phyloP scores from a whole-genome alignment of 2,888 invertebrate genomes.

The Drosophila borborema region DNA sequence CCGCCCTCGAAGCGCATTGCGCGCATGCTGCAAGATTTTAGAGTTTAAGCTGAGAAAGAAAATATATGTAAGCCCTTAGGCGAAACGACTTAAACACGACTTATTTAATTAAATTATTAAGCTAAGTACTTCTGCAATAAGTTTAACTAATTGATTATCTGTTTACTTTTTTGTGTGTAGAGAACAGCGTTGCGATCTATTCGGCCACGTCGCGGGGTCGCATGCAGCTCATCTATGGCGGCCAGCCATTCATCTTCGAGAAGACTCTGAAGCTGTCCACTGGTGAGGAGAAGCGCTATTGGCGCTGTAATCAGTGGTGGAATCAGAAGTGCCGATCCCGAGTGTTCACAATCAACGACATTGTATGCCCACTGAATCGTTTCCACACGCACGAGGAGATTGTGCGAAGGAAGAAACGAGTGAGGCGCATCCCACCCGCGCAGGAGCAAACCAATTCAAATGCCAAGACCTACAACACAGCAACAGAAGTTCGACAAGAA shows the following conservation, averaged over 20 bases:
- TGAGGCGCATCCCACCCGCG: conserved; percentile 71
- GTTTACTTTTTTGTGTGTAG: conserved; percentile 53
- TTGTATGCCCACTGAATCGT: conserved; percentile 84
- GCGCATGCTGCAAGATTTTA: conserved; percentile 64
- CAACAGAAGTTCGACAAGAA: conserved; percentile 15
- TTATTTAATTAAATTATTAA: conserved; percentile 20
- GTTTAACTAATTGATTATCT: conserved; percentile 44
- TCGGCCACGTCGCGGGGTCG: conserved; percentile 85
- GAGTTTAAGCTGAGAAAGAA: conserved; percentile 31
- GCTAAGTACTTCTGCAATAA: neutral
- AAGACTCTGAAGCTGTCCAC: conserved; percentile 82
- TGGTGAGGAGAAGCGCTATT: conserved; percentile 84
- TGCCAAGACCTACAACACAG: conserved; percentile 15
- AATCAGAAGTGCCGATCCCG: conserved; percentile 85
- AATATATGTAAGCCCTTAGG: conserved; percentile 33
- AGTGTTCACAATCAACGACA: conserved; percentile 84
- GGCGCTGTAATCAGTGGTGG: conserved; percentile 86
- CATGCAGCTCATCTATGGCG: conserved; percentile 85
- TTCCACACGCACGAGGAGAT: conserved; percentile 85
- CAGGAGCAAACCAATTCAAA: conserved; percentile 24
- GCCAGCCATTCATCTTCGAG: conserved; percentile 85
- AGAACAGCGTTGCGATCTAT: conserved; percentile 83
- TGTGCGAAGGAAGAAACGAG: conserved; percentile 84
- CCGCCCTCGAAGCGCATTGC: conserved; percentile 75
- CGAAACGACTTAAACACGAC: conserved; percentile 31